Conservation (phyloP, 2,113 vertebrate species). For the Felis catus region DNA sequence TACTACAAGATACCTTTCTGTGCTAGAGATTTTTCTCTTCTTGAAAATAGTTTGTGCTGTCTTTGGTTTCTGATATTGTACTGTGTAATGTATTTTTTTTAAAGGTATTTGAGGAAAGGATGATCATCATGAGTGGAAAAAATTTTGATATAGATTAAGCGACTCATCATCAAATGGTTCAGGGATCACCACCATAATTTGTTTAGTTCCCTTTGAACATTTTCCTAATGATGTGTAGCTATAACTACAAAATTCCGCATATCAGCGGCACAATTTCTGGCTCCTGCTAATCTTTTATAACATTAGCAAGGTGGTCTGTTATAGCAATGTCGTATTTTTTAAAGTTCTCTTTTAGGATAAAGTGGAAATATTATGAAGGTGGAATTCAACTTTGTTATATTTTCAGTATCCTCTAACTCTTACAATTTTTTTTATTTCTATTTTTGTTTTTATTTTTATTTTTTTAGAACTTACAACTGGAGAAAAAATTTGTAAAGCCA, state of each 20-base stretch:
- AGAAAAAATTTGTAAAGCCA: conserved; percentile 68
- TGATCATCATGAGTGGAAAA: conserved; percentile 9
- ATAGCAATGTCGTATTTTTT: conserved; percentile 65
- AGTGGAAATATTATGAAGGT: conserved; percentile 60
- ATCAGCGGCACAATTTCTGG: conserved; percentile 72
- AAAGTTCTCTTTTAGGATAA: conserved; percentile 59
- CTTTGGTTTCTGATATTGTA: conserved; percentile 78
- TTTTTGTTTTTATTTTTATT: background rate
- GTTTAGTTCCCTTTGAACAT: conserved; percentile 50
- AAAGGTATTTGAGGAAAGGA: background rate
- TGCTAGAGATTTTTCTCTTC: conserved; percentile 81
- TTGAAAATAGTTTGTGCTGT: conserved; percentile 76
- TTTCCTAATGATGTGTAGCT: conserved; percentile 75
- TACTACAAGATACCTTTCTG: conserved; percentile 73
- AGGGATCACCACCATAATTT: background rate
- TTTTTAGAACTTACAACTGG: conserved; percentile 59
- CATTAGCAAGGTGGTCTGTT: conserved; percentile 58
- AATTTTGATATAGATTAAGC: conserved; percentile 62
- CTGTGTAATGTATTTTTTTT: conserved; percentile 79
- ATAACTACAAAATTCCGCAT: conserved; percentile 41
- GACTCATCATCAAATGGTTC: conserved; percentile 67
- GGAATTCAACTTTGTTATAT: conserved; percentile 44
- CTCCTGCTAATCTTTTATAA: conserved; percentile 72
- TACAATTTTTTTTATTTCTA: conserved; percentile 22
- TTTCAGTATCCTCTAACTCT: conserved; percentile 71